Percentiles rank a stretch among this genome's conserved stretches.
These are phyloP conservation scores for Ochotona curzoniae DNA, from an alignment of 2,113 vertebrate species.

Conservation along the genomic window DNA sequence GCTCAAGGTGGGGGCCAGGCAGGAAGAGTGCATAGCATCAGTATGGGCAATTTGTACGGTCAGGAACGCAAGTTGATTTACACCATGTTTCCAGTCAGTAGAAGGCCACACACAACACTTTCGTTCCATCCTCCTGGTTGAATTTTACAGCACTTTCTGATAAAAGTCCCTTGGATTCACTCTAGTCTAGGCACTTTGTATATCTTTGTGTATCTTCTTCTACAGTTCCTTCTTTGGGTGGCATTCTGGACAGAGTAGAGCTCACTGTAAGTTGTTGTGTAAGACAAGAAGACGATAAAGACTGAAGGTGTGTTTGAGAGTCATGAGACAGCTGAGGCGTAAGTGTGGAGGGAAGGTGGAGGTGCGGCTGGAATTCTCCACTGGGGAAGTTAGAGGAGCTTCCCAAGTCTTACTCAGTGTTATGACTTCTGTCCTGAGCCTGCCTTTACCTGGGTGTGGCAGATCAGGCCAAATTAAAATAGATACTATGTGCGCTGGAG, in stretches of 20 bases:
- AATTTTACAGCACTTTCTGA: not conserved
- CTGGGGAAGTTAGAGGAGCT: not conserved
- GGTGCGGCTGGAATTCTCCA: too few species aligned
- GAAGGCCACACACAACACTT: not conserved
- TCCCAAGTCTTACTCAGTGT: not conserved
- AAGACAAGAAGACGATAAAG: not conserved
- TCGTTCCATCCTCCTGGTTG: not conserved
- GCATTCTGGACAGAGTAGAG: not conserved
- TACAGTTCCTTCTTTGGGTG: not conserved
- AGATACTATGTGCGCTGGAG: rapidly evolving
- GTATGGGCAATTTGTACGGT: not conserved
- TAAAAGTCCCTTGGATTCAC: not conserved
- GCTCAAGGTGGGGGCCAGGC: rapidly evolving
- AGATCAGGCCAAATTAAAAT: not conserved
- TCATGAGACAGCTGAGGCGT: rapidly evolving
- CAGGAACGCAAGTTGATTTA: not conserved
- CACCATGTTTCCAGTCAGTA: not conserved
- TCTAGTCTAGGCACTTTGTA: too few species aligned
- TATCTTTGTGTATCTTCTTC: not conserved
- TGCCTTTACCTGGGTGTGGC: not conserved
- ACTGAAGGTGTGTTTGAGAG: rapidly evolving
- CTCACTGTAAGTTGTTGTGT: rapidly evolving
- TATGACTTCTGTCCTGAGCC: not conserved
- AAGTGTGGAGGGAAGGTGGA: not conserved
- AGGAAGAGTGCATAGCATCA: rapidly evolving